Percentiles rank a stretch among this genome's conserved stretches.
phyloP scores from a whole-genome alignment of 2,797 vertebrate genomes.

The Ciconia nigra region DNA sequence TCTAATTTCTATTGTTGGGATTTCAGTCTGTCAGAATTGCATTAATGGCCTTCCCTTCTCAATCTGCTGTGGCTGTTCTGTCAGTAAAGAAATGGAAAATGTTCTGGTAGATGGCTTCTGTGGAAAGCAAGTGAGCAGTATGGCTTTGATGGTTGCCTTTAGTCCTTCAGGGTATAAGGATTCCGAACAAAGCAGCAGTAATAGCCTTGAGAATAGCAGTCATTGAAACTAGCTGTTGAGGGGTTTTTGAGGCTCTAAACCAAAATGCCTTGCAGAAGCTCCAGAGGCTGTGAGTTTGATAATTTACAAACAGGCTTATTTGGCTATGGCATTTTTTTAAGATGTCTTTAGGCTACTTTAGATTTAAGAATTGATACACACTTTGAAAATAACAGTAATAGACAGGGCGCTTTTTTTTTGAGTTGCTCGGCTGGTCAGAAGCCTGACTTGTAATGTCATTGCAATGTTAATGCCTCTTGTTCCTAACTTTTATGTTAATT shows the following conservation, averaged over 20 bases:
- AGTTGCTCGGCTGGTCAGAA: not conserved
- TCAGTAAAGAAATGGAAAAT: not conserved
- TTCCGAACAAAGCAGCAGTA: not conserved
- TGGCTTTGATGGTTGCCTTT: not conserved
- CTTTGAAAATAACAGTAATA: not conserved
- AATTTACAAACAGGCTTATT: not conserved
- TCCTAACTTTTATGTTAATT: not conserved
- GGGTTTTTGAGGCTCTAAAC: not conserved
- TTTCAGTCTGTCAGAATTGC: not conserved
- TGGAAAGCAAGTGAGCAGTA: not conserved
- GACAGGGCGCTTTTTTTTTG: not conserved
- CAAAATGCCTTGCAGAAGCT: not conserved
- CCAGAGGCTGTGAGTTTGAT: not conserved
- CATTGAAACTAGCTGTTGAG: not conserved
- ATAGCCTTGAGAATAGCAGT: not conserved
- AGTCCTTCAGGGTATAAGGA: not conserved
- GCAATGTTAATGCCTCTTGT: not conserved
- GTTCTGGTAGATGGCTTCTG: not conserved
- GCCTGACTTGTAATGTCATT: not conserved
- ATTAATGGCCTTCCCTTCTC: not conserved
- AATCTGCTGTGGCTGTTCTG: not conserved
- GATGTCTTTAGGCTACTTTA: not conserved
- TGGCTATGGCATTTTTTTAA: not conserved
- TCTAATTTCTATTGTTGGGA: not conserved
- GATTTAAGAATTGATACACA: not conserved